Conservation (phyloP, 2,113 vertebrate species). For the Neotoma lepida region DNA sequence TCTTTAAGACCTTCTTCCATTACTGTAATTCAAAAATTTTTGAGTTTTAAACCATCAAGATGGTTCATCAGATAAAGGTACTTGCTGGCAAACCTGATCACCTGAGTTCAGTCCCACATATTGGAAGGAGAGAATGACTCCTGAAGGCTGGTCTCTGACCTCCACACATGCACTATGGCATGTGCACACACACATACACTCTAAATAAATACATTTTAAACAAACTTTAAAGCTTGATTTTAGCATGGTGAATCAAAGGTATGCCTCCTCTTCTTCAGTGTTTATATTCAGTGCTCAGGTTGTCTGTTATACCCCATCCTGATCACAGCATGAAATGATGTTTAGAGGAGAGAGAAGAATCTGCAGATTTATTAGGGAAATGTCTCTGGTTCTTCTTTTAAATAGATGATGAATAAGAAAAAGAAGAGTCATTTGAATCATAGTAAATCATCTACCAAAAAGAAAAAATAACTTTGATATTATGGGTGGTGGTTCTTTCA, state of each 20-base stretch:
- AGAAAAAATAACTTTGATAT: neutral
- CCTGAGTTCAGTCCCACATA: neutral
- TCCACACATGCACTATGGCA: neutral
- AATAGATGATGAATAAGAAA: conserved; percentile 34
- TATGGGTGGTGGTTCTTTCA: neutral
- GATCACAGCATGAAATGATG: neutral
- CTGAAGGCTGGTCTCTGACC: neutral
- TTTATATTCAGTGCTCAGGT: conserved; percentile 6
- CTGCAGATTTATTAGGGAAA: neutral
- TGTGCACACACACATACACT: neutral
- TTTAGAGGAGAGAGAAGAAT: conserved; percentile 40
- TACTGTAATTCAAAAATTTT: neutral
- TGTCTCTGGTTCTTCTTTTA: neutral
- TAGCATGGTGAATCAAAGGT: conserved; percentile 10
- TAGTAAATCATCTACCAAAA: conserved; percentile 41
- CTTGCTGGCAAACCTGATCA: neutral
- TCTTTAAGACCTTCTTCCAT: neutral
- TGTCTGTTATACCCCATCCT: neutral
- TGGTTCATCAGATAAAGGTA: neutral
- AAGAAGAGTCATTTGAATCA: conserved; percentile 3
- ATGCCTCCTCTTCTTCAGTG: neutral
- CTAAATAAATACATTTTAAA: neutral
- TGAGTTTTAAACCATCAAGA: neutral
- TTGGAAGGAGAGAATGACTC: neutral
- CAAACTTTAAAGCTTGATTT: neutral